Evolutionary conservation across 1,140 invertebrate genomes (phyloP).

Genomic region (Coelopa frigida): DNA sequence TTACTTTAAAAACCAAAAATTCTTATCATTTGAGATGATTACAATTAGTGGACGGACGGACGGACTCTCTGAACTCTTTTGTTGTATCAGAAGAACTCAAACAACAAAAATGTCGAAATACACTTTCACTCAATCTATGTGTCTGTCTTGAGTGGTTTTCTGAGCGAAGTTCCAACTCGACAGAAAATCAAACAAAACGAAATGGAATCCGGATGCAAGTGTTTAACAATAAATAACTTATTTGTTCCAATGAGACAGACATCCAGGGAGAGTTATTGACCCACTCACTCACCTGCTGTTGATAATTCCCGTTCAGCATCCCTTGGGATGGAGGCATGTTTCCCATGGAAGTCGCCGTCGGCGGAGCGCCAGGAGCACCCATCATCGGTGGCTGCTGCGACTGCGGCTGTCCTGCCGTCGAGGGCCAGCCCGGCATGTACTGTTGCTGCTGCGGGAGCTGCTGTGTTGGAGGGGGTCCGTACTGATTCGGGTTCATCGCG

Average conservation of each 20-base stretch:
- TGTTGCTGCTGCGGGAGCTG: conserved; percentile 10
- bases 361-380: conserved; percentile 11
- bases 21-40: no score
- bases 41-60: no score
- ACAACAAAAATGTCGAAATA: neutral
- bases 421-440: conserved; percentile 5
- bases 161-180: no score
- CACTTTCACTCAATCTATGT: neutral
- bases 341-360: conserved; percentile 1
- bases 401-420: conserved; percentile 5
- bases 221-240: no score
- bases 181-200: no score
- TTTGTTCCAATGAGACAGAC: no score
- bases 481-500: conserved; percentile 15
- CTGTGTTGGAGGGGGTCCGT: conserved; percentile 9
- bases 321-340: conserved; percentile 11
- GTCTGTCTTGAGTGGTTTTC: no score
- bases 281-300: conserved; percentile 44
- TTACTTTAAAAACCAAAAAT: no score
- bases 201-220: no score
- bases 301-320: conserved; percentile 36
- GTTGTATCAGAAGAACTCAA: no score
- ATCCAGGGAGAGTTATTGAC: no score
- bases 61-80: no score
- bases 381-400: conserved; percentile 16